Conservation (phyloP, 2,797 vertebrate species). For the Aselliscus stoliczkanus region DNA sequence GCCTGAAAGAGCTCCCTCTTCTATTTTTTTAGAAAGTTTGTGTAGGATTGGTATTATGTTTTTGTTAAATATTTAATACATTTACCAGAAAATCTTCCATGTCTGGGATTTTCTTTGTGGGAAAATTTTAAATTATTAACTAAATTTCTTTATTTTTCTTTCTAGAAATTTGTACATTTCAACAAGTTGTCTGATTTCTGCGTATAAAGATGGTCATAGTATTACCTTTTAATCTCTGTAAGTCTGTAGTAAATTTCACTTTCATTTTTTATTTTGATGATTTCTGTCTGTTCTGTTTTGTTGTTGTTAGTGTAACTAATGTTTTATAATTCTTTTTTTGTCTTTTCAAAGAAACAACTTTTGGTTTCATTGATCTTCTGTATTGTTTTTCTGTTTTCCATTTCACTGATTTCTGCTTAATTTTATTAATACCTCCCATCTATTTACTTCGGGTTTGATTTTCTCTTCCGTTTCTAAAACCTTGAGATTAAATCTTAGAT, state of each 20-base stretch:
- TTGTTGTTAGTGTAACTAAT: neutral
- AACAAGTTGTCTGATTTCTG: neutral
- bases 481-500: neutral
- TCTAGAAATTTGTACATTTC: neutral
- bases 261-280: neutral
- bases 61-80: neutral
- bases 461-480: neutral
- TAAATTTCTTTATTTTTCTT: neutral
- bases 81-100: neutral
- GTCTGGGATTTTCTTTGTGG: neutral
- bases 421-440: neutral
- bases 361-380: neutral
- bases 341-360: neutral
- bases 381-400: neutral
- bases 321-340: neutral
- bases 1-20: no score
- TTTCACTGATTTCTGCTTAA: neutral
- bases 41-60: neutral
- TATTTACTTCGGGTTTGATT: neutral
- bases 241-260: neutral
- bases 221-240: neutral
- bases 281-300: neutral
- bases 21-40: neutral
- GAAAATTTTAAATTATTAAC: neutral
- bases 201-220: neutral